A percentile compares a stretch with the other conserved stretches of the same genome.
Evolutionary conservation across 2,797 vertebrate genomes (phyloP).

Genomic region (Lateolabrax maculatus): DNA sequence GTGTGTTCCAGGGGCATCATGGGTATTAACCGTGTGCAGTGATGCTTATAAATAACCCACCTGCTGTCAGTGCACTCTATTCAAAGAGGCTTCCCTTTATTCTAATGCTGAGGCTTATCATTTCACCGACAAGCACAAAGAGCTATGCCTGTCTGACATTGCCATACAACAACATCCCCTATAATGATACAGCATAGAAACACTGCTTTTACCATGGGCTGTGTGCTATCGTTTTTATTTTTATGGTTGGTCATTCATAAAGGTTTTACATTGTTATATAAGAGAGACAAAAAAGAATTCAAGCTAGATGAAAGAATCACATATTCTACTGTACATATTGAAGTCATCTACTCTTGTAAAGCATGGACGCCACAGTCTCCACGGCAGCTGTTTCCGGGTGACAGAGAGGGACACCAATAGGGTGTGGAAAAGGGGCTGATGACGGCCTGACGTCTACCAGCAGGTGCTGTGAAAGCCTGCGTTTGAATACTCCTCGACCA

Average conservation of each 20-base stretch:
- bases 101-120: constrained; percentile 43
- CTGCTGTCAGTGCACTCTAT: constrained; percentile 62
- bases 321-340: not conserved
- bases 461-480: constrained; percentile 83
- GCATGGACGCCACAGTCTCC: constrained; percentile 54
- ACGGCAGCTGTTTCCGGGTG: constrained; percentile 72
- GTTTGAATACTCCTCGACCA: constrained; percentile 74
- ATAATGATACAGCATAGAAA: constrained; percentile 11
- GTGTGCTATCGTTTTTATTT: not conserved
- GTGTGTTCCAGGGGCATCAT: constrained; percentile 57
- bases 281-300: not conserved
- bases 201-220: not conserved
- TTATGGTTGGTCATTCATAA: not conserved
- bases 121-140: constrained; percentile 34
- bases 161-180: not conserved
- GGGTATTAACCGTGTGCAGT: constrained; percentile 59
- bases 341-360: constrained; percentile 23
- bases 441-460: constrained; percentile 72
- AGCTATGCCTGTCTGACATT: not conserved
- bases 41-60: constrained; percentile 71
- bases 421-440: constrained; percentile 50
- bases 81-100: constrained; percentile 59
- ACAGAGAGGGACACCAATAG: constrained; percentile 60
- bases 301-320: not conserved
- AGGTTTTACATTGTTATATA: not conserved